A percentile compares a stretch with the other conserved stretches of the same genome.
These are phyloP conservation scores for Carapus acus DNA, from an alignment of 2,797 vertebrate genomes.

Conservation along the genomic window DNA sequence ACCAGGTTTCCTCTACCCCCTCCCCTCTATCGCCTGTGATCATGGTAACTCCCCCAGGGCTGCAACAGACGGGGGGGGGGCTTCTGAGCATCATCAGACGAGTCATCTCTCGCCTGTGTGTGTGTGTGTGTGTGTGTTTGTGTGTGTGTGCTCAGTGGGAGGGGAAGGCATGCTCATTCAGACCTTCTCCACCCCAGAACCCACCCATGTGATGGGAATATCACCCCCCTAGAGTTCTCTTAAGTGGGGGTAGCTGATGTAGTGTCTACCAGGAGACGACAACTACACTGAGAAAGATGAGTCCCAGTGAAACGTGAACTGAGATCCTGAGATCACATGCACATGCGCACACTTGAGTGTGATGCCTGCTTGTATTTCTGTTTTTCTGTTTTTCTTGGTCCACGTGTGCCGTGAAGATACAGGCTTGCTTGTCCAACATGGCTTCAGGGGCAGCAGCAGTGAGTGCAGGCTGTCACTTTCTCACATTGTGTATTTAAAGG, in stretches of 20 bases:
- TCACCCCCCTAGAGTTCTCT: conserved; percentile 34
- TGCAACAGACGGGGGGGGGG: conserved; percentile 37
- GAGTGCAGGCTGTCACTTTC: no score
- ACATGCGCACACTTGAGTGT: no score
- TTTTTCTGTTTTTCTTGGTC: no score
- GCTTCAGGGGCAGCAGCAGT: no score
- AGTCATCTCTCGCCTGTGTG: conserved; percentile 27
- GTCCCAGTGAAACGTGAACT: no score
- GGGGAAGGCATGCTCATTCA: conserved; percentile 11
- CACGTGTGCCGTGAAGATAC: no score
- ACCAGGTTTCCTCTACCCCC: conserved; percentile 23
- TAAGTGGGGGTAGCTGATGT: conserved; percentile 27
- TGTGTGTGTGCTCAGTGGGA: conserved; percentile 13
- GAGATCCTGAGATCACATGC: no score
- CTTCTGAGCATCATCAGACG: conserved; percentile 39
- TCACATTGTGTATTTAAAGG: no score
- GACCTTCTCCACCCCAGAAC: conserved; percentile 15
- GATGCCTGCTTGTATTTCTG: no score
- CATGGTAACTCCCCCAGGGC: conserved; percentile 48
- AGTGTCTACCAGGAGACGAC: neutral
- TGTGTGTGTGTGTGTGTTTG: conserved; percentile 9
- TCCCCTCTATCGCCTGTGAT: conserved; percentile 43
- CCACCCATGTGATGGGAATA: conserved; percentile 51
- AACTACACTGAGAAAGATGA: no score
- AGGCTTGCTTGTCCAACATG: no score